These are phyloP conservation scores for Temnothorax curvispinosus DNA, from an alignment of 1,140 invertebrate genomes.

Conservation along the genomic window DNA sequence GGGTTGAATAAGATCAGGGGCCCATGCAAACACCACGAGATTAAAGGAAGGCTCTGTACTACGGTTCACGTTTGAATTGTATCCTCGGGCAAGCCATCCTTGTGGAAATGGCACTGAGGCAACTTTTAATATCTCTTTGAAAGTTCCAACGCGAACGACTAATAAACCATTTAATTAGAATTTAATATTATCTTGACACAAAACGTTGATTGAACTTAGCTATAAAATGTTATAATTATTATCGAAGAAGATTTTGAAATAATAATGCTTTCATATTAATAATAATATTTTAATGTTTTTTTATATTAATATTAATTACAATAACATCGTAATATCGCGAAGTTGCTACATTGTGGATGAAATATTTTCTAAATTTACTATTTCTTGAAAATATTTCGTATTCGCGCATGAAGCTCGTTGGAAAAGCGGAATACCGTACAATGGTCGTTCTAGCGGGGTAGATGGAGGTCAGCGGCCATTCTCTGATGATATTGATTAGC, in stretches of 20 bases:
- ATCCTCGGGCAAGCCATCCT: conserved; percentile 57
- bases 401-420: conserved; percentile 5
- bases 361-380: background rate
- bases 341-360: background rate
- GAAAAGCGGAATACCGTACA: conserved; percentile 65
- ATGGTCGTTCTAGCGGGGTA: conserved; percentile 65
- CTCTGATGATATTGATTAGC: conserved; percentile 85
- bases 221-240: background rate
- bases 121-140: conserved; percentile 71
- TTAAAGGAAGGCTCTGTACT: conserved; percentile 80
- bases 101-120: conserved; percentile 65
- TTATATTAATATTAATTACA: background rate
- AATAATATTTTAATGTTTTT: background rate
- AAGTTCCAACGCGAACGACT: background rate
- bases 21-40: conserved; percentile 85
- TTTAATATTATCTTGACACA: background rate
- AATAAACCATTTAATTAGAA: conserved; percentile 26
- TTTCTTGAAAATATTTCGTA: conserved; percentile 32
- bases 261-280: background rate
- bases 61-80: conserved; percentile 68
- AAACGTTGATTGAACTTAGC: background rate
- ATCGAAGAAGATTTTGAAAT: background rate
- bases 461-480: conserved; percentile 78
- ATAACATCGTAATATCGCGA: background rate
- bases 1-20: conserved; percentile 56